phyloP scores from a whole-genome alignment of 2,888 invertebrate genomes.

The Hecatera dysodea region DNA sequence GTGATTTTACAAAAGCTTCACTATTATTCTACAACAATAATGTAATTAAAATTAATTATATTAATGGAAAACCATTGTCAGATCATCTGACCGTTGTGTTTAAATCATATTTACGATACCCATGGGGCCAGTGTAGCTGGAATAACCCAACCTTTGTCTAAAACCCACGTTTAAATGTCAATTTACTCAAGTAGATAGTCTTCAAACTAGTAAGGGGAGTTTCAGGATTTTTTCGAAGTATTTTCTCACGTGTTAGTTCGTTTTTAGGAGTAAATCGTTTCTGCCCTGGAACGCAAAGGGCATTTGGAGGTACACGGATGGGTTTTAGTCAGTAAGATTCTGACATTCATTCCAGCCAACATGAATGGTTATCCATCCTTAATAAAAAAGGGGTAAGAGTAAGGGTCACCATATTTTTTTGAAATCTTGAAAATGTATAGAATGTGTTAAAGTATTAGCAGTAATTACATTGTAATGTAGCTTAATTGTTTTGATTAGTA shows the following conservation, averaged over 20 bases:
- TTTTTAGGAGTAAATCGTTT: background rate
- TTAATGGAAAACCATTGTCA: slow-evolving; percentile 17
- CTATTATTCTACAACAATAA: background rate
- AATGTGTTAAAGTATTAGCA: background rate
- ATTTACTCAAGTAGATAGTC: background rate
- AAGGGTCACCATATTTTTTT: no score
- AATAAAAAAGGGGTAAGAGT: no score
- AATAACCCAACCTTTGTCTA: background rate
- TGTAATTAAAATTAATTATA: slow-evolving; percentile 16
- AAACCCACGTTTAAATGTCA: background rate
- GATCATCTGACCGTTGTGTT: background rate
- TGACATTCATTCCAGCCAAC: no score
- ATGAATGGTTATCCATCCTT: no score
- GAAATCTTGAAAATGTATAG: background rate
- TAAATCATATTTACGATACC: slow-evolving; percentile 22
- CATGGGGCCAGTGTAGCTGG: background rate
- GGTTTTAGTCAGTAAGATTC: no score
- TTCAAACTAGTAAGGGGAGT: background rate
- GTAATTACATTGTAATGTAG: no score
- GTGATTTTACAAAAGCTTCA: background rate
- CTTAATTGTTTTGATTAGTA: no score
- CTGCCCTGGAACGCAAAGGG: no score
- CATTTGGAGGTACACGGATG: no score
- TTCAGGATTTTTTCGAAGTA: background rate
- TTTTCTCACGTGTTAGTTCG: background rate